phyloP scores from a whole-genome alignment of 2,113 vertebrate genomes.

The Pseudonaja textilis region DNA sequence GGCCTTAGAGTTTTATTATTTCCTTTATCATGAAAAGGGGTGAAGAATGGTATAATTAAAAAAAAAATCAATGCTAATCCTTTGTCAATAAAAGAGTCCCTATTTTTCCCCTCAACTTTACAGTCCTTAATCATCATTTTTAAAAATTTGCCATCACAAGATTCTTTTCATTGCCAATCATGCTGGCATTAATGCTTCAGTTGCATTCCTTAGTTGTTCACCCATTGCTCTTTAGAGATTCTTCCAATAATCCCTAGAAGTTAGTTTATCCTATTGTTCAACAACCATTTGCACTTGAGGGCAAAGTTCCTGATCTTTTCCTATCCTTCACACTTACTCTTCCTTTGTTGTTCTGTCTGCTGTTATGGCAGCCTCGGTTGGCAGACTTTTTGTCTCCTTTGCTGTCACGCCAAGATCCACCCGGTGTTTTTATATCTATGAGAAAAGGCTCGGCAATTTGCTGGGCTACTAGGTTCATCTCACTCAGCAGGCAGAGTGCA shows the following conservation, averaged over 20 bases:
- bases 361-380: constrained; percentile 20
- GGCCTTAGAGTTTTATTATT: background rate
- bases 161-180: constrained; percentile 8
- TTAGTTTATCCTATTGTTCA: constrained; percentile 19
- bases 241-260: constrained; percentile 3
- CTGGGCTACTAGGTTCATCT: constrained; percentile 11
- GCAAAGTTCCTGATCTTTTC: constrained; percentile 23
- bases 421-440: constrained; percentile 17
- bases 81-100: background rate
- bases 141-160: background rate
- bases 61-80: background rate
- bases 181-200: background rate
- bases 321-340: background rate
- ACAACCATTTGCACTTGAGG: background rate
- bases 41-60: background rate
- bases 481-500: constrained; percentile 7
- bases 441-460: background rate
- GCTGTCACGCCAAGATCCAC: constrained; percentile 5
- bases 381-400: constrained; percentile 33
- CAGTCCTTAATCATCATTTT: background rate
- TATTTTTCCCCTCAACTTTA: background rate
- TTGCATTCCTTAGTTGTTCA: constrained; percentile 18
- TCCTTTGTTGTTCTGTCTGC: constrained; percentile 20
- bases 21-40: background rate
- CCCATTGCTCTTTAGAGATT: constrained; percentile 7